These are phyloP conservation scores for Sebastes minor DNA, from an alignment of 2,797 vertebrate genomes.

Conservation along the genomic window DNA sequence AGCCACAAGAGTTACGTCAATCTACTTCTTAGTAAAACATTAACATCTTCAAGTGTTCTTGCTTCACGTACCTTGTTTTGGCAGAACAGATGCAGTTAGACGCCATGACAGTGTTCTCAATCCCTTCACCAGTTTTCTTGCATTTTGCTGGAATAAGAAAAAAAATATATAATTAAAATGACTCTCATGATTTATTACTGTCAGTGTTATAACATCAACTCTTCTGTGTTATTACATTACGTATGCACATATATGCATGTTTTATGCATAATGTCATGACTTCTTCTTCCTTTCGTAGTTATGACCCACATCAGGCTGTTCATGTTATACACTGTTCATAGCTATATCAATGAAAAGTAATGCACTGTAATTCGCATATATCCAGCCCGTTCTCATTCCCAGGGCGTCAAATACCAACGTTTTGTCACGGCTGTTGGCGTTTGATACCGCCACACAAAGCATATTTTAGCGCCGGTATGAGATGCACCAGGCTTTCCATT, in stretches of 20 bases:
- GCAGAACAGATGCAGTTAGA: neutral
- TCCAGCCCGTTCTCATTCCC: rapidly evolving
- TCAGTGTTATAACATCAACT: neutral
- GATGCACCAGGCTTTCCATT: too few relatives aligned
- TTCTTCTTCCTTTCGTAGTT: neutral
- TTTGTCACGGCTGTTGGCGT: too few relatives aligned
- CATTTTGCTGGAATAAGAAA: neutral
- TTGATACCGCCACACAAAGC: too few relatives aligned
- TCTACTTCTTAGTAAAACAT: neutral
- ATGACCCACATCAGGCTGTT: neutral
- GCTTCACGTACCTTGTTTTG: neutral
- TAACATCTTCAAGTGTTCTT: neutral
- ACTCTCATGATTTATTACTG: neutral
- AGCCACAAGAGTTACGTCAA: neutral
- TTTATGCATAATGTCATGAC: neutral
- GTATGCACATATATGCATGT: neutral
- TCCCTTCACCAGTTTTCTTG: neutral
- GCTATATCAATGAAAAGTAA: too few relatives aligned
- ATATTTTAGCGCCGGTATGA: rapidly evolving
- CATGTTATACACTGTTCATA: too few relatives aligned
- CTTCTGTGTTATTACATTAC: neutral
- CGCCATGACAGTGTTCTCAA: too few relatives aligned
- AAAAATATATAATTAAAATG: neutral
- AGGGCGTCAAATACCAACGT: too few relatives aligned
- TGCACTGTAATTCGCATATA: too few relatives aligned